These are phyloP conservation scores for Caenorhabditis briggsae DNA, from an alignment of 1,140 invertebrate species.

Conservation along the genomic window DNA sequence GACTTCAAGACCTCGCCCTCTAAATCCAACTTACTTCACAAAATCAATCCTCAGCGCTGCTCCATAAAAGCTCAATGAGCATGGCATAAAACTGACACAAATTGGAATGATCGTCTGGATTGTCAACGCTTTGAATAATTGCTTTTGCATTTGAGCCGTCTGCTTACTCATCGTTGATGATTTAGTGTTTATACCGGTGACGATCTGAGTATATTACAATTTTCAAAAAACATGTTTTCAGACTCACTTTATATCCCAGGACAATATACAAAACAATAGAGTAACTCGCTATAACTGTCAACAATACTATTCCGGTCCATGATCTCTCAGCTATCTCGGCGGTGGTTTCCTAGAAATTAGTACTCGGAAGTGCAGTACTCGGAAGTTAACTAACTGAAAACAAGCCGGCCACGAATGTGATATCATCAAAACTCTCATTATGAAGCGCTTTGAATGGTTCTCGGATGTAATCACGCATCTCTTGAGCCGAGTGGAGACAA, in stretches of 20 bases:
- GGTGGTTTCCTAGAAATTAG: not conserved
- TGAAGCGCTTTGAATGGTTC: not conserved
- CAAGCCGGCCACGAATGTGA: not conserved
- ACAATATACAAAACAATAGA: not conserved
- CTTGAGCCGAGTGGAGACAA: not conserved
- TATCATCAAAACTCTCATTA: not conserved
- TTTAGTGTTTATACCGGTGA: not conserved
- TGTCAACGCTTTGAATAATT: not conserved
- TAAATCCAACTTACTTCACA: not conserved
- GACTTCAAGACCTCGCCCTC: too few relatives aligned
- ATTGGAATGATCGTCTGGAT: conserved; percentile 17
- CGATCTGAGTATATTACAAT: not conserved
- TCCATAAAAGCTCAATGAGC: not conserved
- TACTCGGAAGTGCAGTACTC: not conserved
- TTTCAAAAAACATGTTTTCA: not conserved
- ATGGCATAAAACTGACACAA: conserved; percentile 10
- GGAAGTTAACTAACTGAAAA: not conserved
- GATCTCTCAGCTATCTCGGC: not conserved
- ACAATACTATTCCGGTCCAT: not conserved
- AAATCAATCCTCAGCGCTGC: not conserved
- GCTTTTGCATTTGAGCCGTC: not conserved
- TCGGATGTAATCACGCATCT: conserved; percentile 1
- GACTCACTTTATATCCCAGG: conserved; percentile 1
- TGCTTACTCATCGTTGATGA: not conserved
- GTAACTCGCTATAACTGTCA: not conserved